Evolutionary conservation across 2,888 invertebrate species (phyloP).

Genomic region (Ischnus inquisitorius): DNA sequence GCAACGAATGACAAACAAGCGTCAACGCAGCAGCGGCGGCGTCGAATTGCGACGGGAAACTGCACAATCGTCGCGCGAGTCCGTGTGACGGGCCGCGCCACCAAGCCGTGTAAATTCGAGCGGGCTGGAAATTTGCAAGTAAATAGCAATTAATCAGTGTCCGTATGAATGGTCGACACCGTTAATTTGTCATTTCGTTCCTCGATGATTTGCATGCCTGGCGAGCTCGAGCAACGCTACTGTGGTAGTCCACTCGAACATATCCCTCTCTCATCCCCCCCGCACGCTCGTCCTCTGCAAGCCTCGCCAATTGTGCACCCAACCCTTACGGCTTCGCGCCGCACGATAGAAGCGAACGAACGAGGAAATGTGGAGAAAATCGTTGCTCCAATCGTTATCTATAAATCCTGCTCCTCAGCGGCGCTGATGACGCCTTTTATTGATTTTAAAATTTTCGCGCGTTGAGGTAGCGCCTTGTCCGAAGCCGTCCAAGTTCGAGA

Average conservation of each 20-base stretch:
- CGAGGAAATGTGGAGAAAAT: constrained; percentile 7
- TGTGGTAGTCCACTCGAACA: constrained; percentile 16
- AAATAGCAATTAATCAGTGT: constrained; percentile 85
- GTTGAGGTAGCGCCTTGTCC: too few relatives aligned
- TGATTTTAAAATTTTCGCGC: not conserved
- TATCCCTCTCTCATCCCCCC: too few relatives aligned
- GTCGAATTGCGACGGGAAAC: constrained; percentile 20
- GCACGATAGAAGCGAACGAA: not conserved
- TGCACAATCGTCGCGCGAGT: constrained; percentile 41
- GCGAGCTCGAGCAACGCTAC: constrained; percentile 36
- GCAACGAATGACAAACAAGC: constrained; percentile 81
- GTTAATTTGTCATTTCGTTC: constrained; percentile 83
- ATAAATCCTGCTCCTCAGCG: not conserved
- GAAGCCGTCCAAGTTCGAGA: too few relatives aligned
- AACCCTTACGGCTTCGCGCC: not conserved
- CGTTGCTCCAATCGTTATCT: not conserved
- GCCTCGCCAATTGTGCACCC: constrained; percentile 1
- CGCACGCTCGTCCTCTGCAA: not conserved
- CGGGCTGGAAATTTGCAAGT: constrained; percentile 83
- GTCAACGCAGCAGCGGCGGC: constrained; percentile 70
- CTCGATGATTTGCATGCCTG: constrained; percentile 80
- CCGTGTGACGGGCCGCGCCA: constrained; percentile 54
- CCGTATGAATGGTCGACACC: constrained; percentile 79
- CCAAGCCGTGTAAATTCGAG: constrained; percentile 76
- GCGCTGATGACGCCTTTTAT: constrained; percentile 8